phyloP scores from a whole-genome alignment of 2,113 vertebrate species.

The Ranitomeya imitator region DNA sequence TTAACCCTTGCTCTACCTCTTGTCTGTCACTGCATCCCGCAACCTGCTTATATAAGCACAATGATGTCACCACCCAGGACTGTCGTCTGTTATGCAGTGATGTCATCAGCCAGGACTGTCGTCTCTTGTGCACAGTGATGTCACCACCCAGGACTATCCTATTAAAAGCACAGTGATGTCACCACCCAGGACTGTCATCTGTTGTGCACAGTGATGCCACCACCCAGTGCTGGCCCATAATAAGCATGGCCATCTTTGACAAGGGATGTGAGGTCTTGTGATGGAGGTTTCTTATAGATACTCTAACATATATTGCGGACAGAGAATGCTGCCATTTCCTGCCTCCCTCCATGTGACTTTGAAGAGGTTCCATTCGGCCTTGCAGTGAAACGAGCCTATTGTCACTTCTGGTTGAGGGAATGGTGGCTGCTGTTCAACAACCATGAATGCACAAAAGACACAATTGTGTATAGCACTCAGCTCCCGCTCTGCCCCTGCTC shows the following conservation, averaged over 20 bases:
- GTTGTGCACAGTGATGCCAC: neutral
- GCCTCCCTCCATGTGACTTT: slow-evolving; percentile 12
- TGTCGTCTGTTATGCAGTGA: neutral
- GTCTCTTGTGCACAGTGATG: neutral
- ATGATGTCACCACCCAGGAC: no score
- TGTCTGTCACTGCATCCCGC: no score
- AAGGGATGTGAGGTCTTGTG: neutral
- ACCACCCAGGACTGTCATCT: neutral
- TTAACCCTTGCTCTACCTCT: no score
- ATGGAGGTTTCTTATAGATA: neutral
- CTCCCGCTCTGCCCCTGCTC: neutral
- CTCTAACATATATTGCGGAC: neutral
- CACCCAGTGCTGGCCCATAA: neutral
- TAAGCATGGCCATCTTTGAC: neutral
- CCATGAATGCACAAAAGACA: slow-evolving; percentile 52
- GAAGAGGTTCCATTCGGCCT: slow-evolving; percentile 12
- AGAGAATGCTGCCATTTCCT: neutral
- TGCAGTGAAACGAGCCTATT: slow-evolving; percentile 18
- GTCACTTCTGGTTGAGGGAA: slow-evolving; percentile 6
- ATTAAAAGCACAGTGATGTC: neutral
- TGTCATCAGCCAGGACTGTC: neutral
- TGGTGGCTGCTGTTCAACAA: slow-evolving; percentile 8
- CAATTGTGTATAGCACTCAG: slow-evolving; percentile 20
- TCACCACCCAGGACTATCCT: neutral
- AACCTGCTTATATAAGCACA: no score